These are phyloP conservation scores for Pammene fasciana DNA, from an alignment of 2,888 invertebrate genomes.

Conservation along the genomic window DNA sequence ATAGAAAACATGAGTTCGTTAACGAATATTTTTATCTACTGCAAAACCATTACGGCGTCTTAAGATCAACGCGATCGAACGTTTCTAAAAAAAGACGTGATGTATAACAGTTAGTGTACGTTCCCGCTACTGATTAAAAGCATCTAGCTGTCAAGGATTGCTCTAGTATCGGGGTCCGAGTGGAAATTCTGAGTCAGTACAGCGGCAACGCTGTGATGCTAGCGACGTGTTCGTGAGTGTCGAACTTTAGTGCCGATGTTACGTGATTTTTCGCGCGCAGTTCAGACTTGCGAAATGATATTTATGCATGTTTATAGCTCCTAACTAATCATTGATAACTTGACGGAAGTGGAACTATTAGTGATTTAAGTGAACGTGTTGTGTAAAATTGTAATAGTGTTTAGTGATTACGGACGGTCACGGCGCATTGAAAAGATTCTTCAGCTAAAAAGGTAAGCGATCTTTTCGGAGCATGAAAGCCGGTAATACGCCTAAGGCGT, in stretches of 20 bases:
- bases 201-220: constrained; percentile 62
- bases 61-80: neutral
- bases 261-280: constrained; percentile 65
- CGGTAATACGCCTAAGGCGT: neutral
- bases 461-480: constrained; percentile 1
- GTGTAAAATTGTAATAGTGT: constrained; percentile 29
- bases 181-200: constrained; percentile 61
- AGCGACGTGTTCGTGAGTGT: constrained; percentile 53
- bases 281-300: constrained; percentile 47
- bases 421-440: constrained; percentile 39
- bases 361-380: constrained; percentile 39
- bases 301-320: constrained; percentile 51
- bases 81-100: constrained; percentile 43
- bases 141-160: constrained; percentile 42
- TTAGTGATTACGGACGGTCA: constrained; percentile 25
- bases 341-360: constrained; percentile 29
- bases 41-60: constrained; percentile 46
- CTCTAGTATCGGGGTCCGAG: constrained; percentile 25
- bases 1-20: constrained; percentile 23
- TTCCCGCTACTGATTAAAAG: constrained; percentile 38
- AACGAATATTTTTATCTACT: constrained; percentile 17
- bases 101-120: constrained; percentile 46
- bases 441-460: constrained; percentile 52
- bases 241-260: constrained; percentile 44
- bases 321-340: constrained; percentile 36